phyloP scores from a whole-genome alignment of 2,113 vertebrate species.

The Calyptomena viridis region DNA sequence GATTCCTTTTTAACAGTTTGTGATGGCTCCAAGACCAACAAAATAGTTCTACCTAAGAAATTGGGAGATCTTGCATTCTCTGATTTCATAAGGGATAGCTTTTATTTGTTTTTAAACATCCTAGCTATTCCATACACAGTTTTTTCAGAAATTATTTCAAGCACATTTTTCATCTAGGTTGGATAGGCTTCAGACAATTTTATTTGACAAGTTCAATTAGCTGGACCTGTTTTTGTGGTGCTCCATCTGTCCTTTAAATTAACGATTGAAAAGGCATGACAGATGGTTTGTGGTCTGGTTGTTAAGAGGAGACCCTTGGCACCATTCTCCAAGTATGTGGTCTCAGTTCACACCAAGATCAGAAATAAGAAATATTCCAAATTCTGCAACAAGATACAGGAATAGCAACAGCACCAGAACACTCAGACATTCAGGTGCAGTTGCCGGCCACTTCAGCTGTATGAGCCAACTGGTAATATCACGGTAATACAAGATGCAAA shows the following conservation, averaged over 20 bases:
- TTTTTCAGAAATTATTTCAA: background rate
- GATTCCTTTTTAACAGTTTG: background rate
- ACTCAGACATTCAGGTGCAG: background rate
- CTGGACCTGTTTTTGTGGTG: background rate
- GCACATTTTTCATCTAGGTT: background rate
- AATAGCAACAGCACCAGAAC: background rate
- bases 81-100: background rate
- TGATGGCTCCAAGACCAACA: background rate
- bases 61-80: background rate
- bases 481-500: fast-evolving
- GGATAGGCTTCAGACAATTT: background rate
- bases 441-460: background rate
- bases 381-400: background rate
- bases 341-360: background rate
- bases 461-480: background rate
- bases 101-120: background rate
- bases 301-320: background rate
- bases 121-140: background rate
- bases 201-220: background rate
- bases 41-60: background rate
- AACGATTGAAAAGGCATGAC: background rate
- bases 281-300: background rate
- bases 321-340: background rate
- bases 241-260: background rate
- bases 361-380: background rate